A percentile compares a stretch with the other conserved stretches of the same genome.
Evolutionary conservation across 92 coral and sea anemone genomes (phyloP).

Genomic region (Zoanthus solanderi): DNA sequence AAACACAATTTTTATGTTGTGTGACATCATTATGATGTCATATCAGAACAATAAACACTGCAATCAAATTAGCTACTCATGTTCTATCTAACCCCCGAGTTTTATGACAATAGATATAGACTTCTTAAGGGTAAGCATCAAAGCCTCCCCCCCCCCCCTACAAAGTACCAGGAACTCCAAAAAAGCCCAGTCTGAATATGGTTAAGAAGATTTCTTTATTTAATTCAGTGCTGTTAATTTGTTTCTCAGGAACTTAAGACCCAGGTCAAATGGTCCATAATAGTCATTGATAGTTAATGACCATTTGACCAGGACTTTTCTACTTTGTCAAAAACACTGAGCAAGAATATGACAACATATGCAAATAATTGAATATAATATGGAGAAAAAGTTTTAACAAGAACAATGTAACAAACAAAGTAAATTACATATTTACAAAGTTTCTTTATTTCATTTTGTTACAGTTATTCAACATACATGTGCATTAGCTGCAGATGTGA

Average conservation of each 20-base stretch:
- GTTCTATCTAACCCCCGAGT: too few relatives aligned
- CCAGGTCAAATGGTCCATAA: background rate
- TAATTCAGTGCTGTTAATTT: background rate
- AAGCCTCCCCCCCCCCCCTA: background rate
- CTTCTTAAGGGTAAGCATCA: conserved; percentile 7
- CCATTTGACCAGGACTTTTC: conserved; percentile 11
- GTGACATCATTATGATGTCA: background rate
- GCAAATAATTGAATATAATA: conserved; percentile 17
- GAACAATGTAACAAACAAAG: conserved; percentile 25
- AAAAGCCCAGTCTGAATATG: background rate
- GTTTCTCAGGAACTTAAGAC: background rate
- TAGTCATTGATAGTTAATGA: background rate
- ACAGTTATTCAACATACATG: conserved; percentile 25
- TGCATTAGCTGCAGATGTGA: conserved; percentile 22
- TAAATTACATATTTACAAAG: conserved; percentile 27
- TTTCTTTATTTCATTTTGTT: conserved; percentile 20
- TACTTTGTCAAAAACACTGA: conserved; percentile 31
- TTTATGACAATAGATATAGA: background rate
- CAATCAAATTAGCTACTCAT: background rate
- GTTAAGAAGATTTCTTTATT: conserved; percentile 8
- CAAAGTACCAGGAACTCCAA: background rate
- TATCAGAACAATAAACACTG: background rate
- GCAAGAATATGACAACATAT: conserved; percentile 26
- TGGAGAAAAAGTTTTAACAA: conserved; percentile 23
- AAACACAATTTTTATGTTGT: conserved; percentile 8